These are phyloP conservation scores for Quadroppia sp. DNA, from an alignment of 2,888 invertebrate genomes.

Conservation along the genomic window DNA sequence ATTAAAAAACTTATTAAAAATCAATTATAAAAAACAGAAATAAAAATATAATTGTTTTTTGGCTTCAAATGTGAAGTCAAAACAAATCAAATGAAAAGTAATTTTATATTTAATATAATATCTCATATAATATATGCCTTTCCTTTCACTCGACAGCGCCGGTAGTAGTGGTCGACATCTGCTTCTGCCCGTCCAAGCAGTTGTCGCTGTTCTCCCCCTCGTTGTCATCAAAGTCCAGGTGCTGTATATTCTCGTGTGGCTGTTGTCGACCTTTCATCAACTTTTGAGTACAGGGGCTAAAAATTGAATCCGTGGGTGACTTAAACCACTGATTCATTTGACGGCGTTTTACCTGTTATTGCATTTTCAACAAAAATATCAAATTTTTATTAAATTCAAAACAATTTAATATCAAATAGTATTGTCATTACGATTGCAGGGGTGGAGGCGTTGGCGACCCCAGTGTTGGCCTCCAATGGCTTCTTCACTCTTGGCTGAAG, in stretches of 20 bases:
- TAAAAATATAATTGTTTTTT: no score
- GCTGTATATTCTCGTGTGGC: background rate
- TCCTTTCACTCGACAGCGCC: no score
- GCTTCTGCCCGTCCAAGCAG: background rate
- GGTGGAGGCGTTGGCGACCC: background rate
- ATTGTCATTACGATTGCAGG: background rate
- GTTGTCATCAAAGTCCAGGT: background rate
- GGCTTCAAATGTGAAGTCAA: no score
- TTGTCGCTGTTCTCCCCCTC: background rate
- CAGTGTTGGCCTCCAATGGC: constrained; percentile 14
- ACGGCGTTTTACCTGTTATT: constrained; percentile 31
- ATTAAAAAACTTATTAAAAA: no score
- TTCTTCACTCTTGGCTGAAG: background rate
- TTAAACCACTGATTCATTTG: constrained; percentile 42
- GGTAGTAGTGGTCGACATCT: background rate
- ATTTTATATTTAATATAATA: no score
- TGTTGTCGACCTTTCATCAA: constrained; percentile 21
- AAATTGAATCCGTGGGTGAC: constrained; percentile 39
- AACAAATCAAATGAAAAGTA: no score
- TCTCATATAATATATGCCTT: no score
- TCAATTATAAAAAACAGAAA: no score
- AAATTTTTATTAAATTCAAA: background rate
- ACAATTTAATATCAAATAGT: no score
- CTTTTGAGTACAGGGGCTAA: constrained; percentile 39
- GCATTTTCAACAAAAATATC: no score